phyloP scores from a whole-genome alignment of 2,797 vertebrate genomes.

The Amniataba percoides region DNA sequence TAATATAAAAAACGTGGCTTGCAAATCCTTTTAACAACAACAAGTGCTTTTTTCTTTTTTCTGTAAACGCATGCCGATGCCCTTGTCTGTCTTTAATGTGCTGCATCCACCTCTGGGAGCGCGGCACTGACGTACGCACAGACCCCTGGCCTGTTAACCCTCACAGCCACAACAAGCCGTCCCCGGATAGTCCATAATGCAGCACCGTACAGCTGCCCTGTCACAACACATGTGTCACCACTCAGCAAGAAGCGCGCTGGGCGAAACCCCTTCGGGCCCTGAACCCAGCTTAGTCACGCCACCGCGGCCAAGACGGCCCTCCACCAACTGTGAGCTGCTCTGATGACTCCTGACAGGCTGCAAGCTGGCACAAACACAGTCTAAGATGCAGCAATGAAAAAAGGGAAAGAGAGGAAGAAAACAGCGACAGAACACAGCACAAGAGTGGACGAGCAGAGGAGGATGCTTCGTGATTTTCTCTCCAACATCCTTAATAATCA shows the following conservation, averaged over 20 bases:
- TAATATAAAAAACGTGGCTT: neutral
- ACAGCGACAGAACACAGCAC: neutral
- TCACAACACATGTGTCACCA: constrained; percentile 75
- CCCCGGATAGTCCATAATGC: constrained; percentile 56
- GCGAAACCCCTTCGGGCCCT: constrained; percentile 47
- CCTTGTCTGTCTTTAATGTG: constrained; percentile 49
- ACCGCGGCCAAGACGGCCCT: constrained; percentile 50
- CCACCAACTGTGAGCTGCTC: constrained; percentile 33
- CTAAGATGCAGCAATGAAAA: constrained; percentile 31
- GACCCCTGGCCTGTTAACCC: constrained; percentile 59
- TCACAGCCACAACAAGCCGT: constrained; percentile 66
- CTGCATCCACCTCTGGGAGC: constrained; percentile 57
- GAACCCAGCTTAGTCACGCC: constrained; percentile 71
- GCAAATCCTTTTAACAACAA: neutral
- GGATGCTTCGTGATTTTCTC: constrained; percentile 11
- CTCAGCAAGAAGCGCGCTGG: constrained; percentile 52
- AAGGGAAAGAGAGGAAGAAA: constrained; percentile 9
- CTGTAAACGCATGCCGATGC: constrained; percentile 28
- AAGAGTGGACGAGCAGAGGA: neutral
- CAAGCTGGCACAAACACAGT: constrained; percentile 64
- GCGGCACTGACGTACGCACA: constrained; percentile 35
- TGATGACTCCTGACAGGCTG: constrained; percentile 71
- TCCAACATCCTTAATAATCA: neutral
- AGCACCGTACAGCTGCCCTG: constrained; percentile 49
- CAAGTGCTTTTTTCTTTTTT: neutral